phyloP scores from a whole-genome alignment of 2,113 vertebrate genomes.

The Pygathrix nemaeus region DNA sequence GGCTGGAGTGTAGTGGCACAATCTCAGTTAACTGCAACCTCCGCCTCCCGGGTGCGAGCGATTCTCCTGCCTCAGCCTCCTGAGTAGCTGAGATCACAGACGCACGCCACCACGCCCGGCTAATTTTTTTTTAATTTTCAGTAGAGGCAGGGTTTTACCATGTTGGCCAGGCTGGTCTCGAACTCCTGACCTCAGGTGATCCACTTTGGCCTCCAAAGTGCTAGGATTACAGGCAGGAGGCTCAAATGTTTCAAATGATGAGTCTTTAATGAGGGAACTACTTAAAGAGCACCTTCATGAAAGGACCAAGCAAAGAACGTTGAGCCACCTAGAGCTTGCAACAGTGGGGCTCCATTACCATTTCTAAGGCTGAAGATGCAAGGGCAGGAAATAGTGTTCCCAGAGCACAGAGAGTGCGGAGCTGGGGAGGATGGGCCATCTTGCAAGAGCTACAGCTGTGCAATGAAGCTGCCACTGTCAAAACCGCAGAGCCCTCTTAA shows the following conservation, averaged over 20 bases:
- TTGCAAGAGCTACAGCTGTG: neutral
- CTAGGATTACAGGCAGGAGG: no score
- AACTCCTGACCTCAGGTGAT: no score
- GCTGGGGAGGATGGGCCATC: neutral
- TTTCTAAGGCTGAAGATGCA: neutral
- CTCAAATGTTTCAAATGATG: neutral
- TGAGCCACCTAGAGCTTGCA: neutral
- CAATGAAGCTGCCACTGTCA: neutral
- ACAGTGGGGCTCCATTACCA: neutral
- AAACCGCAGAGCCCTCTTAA: neutral
- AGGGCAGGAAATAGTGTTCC: neutral
- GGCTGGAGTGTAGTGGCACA: no score
- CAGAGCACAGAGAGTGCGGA: neutral
- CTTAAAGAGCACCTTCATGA: neutral
- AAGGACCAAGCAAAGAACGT: neutral
- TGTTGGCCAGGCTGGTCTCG: no score
- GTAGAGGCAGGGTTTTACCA: no score
- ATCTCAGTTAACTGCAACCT: no score
- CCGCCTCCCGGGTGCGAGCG: no score
- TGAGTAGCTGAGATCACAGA: no score
- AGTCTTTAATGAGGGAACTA: neutral
- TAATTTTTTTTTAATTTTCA: no score
- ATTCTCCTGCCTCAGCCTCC: no score
- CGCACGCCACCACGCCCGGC: accelerated
- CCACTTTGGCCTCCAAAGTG: no score